Conservation (phyloP, 2,888 invertebrate genomes). For the Poecilobothrus nobilitatus region DNA sequence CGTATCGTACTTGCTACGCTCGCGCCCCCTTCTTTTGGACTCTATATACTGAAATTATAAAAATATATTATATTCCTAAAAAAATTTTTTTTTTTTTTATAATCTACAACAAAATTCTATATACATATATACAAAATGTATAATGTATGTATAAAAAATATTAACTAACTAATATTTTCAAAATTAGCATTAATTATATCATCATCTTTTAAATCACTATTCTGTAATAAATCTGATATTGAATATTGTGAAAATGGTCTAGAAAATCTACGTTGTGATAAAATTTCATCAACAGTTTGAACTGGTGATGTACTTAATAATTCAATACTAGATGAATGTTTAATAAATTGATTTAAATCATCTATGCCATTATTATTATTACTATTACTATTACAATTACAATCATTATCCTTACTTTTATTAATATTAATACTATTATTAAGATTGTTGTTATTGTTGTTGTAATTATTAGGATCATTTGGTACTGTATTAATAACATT, state of each 20-base stretch:
- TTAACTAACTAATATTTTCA: neutral
- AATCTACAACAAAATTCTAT: no score
- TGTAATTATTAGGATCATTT: no score
- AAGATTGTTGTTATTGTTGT: neutral
- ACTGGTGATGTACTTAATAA: slow-evolving; percentile 27
- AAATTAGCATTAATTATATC: neutral
- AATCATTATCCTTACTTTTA: neutral
- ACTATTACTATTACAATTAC: neutral
- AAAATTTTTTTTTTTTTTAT: no score
- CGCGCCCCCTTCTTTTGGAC: no score
- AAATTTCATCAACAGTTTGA: slow-evolving; percentile 40
- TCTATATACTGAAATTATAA: no score
- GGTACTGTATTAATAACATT: no score
- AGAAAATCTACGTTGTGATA: slow-evolving; percentile 39
- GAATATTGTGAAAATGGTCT: slow-evolving; percentile 41
- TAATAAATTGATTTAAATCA: neutral
- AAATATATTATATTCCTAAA: no score
- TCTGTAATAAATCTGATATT: slow-evolving; percentile 40
- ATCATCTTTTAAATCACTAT: slow-evolving; percentile 4
- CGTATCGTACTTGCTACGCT: no score
- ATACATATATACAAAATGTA: no score
- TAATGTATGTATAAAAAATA: no score
- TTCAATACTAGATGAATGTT: neutral
- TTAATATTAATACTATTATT: no score
- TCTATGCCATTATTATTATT: neutral